These are phyloP conservation scores for Sebastolobus altivelis DNA, from an alignment of 2,797 vertebrate genomes.

Conservation along the genomic window DNA sequence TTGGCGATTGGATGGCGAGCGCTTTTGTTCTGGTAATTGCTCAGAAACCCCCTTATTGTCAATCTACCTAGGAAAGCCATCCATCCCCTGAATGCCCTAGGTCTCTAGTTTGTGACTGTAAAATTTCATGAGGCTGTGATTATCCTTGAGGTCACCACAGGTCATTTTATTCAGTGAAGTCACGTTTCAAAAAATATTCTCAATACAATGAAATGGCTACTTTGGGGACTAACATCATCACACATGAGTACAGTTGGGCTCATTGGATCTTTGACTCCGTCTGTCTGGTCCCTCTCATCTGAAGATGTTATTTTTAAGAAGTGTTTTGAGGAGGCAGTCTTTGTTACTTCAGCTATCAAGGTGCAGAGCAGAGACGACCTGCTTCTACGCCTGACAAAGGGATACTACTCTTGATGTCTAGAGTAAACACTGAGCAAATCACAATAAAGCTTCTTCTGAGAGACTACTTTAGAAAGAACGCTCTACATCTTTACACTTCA, in stretches of 20 bases:
- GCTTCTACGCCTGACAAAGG: conserved; percentile 9
- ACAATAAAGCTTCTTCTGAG: background rate
- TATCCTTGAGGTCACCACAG: too few species aligned
- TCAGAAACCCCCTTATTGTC: too few species aligned
- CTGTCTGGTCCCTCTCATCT: conserved; percentile 25
- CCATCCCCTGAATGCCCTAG: too few species aligned
- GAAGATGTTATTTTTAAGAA: conserved; percentile 19
- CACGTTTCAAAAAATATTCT: background rate
- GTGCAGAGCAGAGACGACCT: conserved; percentile 28
- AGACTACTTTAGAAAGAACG: background rate
- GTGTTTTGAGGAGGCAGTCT: conserved; percentile 19
- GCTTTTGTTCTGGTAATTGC: too few species aligned
- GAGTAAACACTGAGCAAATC: background rate
- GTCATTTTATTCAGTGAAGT: too few species aligned
- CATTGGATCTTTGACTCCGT: background rate
- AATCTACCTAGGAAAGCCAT: too few species aligned
- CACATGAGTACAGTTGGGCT: too few species aligned
- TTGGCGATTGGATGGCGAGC: too few species aligned
- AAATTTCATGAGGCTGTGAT: too few species aligned
- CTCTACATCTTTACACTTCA: background rate
- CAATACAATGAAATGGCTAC: too few species aligned
- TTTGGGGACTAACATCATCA: too few species aligned
- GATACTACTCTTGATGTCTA: background rate
- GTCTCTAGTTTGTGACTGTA: too few species aligned
- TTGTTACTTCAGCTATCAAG: conserved; percentile 29